phyloP scores from a whole-genome alignment of 2,113 vertebrate species.

The Paracanthobrama guichenoti region DNA sequence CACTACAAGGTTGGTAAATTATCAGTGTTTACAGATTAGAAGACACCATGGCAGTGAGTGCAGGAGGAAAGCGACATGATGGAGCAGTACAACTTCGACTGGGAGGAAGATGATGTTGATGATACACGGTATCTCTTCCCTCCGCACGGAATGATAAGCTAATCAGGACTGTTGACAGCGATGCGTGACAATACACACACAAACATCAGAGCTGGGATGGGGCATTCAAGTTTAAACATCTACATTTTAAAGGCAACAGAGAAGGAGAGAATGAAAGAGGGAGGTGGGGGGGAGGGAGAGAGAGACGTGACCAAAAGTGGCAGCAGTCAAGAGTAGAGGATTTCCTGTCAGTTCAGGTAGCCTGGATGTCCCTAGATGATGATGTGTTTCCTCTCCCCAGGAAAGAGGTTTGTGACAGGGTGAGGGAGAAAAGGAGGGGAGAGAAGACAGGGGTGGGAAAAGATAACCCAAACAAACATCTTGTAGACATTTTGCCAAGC shows the following conservation, averaged over 20 bases:
- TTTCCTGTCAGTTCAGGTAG: constrained; percentile 76
- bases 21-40: neutral
- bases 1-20: neutral
- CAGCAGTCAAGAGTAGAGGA: constrained; percentile 69
- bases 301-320: constrained; percentile 63
- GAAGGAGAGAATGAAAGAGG: constrained; percentile 33
- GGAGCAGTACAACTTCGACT: constrained; percentile 64
- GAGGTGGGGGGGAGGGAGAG: constrained; percentile 18
- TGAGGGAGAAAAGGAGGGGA: constrained; percentile 32
- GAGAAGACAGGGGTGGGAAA: constrained; percentile 61
- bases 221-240: constrained; percentile 54
- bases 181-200: constrained; percentile 67
- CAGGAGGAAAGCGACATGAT: constrained; percentile 23
- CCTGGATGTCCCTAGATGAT: constrained; percentile 67
- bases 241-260: constrained; percentile 41
- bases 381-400: constrained; percentile 48
- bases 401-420: constrained; percentile 48
- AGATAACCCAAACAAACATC: constrained; percentile 79
- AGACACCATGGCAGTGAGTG: neutral
- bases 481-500: constrained; percentile 75
- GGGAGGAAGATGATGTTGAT: constrained; percentile 58
- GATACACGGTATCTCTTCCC: constrained; percentile 69
- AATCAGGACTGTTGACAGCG: constrained; percentile 77
- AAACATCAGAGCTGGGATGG: constrained; percentile 69
- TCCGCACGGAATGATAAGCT: constrained; percentile 75